phyloP scores from a whole-genome alignment of 2,888 invertebrate genomes.

The Criorhina ranunculi region DNA sequence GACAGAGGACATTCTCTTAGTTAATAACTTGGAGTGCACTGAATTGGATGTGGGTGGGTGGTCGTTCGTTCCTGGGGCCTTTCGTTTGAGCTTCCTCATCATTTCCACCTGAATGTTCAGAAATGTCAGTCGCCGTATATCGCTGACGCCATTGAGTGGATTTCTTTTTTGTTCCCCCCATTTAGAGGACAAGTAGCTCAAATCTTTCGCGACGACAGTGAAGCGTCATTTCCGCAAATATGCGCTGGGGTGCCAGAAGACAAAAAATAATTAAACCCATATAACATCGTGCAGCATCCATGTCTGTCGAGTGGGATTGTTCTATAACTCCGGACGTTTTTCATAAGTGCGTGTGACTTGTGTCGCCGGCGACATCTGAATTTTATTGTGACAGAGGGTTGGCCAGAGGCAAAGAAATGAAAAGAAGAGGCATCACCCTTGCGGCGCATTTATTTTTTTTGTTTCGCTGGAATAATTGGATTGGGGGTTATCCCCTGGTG shows the following conservation, averaged over 20 bases:
- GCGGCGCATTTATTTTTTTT: conserved; percentile 48
- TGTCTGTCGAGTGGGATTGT: conserved; percentile 32
- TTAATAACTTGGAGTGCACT: conserved; percentile 32
- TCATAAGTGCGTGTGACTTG: conserved; percentile 57
- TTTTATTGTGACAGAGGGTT: conserved; percentile 50
- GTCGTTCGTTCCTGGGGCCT: background rate
- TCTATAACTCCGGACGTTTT: conserved; percentile 21
- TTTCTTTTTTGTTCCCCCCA: conserved; percentile 7
- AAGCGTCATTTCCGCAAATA: conserved; percentile 44
- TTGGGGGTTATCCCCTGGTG: conserved; percentile 39
- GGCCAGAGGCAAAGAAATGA: conserved; percentile 2
- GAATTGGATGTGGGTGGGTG: conserved; percentile 33
- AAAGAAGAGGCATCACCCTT: conserved; percentile 43
- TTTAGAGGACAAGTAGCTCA: conserved; percentile 35
- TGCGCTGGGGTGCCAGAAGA: conserved; percentile 41
- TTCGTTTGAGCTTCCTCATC: conserved; percentile 19
- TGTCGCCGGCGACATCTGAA: conserved; percentile 47
- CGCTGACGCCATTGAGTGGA: conserved; percentile 9
- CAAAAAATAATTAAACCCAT: conserved; percentile 15
- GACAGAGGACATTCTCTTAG: conserved; percentile 27
- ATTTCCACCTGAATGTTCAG: conserved; percentile 44
- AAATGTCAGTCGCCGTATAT: conserved; percentile 21
- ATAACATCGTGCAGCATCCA: conserved; percentile 1
- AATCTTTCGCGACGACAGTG: conserved; percentile 25
- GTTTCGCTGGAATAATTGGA: conserved; percentile 12